A percentile compares a stretch with the other conserved stretches of the same genome.
These are phyloP conservation scores for Balanococcus diminutus DNA, from an alignment of 2,888 invertebrate genomes.

Conservation along the genomic window DNA sequence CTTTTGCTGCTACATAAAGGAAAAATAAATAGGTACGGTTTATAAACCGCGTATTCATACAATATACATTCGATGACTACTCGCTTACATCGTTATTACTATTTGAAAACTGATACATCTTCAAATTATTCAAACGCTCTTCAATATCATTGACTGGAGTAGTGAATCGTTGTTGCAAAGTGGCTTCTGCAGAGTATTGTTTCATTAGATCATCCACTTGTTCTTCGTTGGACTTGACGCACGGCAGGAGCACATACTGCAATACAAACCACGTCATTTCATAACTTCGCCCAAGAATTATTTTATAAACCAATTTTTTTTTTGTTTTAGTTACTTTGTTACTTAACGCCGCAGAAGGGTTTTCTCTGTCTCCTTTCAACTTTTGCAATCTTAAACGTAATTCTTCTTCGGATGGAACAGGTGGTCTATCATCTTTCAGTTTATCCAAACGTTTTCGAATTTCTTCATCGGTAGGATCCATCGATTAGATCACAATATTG, in stretches of 20 bases:
- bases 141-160: conserved; percentile 36
- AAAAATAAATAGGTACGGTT: not conserved
- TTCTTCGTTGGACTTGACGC: not conserved
- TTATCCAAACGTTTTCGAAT: conserved; percentile 37
- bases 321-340: not conserved
- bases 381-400: conserved; percentile 1
- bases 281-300: not conserved
- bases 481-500: not conserved
- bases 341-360: not conserved
- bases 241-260: conserved; percentile 21
- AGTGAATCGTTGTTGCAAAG: not conserved
- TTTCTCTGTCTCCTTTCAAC: not conserved
- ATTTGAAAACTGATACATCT: not conserved
- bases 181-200: conserved; percentile 31
- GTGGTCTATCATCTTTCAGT: conserved; percentile 1
- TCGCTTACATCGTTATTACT: not conserved
- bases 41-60: not conserved
- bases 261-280: not conserved
- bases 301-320: not conserved
- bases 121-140: conserved; percentile 32
- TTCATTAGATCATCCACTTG: conserved; percentile 39
- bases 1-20: not conserved
- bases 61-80: not conserved
- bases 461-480: conserved; percentile 43
- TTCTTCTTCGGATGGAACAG: conserved; percentile 13